phyloP scores from a whole-genome alignment of 1,140 invertebrate genomes.

The Palaemon carinicauda region DNA sequence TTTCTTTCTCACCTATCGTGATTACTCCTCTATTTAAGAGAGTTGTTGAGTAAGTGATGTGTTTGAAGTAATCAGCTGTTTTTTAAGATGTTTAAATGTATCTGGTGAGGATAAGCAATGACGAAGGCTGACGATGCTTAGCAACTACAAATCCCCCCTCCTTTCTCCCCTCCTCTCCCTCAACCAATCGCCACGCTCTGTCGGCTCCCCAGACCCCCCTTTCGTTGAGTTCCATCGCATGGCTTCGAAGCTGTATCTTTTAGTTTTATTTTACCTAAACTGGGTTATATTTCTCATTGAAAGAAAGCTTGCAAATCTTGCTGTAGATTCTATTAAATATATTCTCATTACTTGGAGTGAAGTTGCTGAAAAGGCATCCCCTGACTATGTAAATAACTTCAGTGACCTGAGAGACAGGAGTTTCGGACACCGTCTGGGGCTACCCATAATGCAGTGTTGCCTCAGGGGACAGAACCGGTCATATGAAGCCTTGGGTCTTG shows the following conservation, averaged over 20 bases:
- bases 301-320: too few relatives aligned
- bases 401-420: neutral
- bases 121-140: too few relatives aligned
- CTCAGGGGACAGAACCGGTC: slow-evolving; percentile 57
- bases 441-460: slow-evolving; percentile 57
- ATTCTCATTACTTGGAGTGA: neutral
- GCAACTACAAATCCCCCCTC: neutral
- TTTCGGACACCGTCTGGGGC: slow-evolving; percentile 41
- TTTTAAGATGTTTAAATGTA: too few relatives aligned
- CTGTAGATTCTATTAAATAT: too few relatives aligned
- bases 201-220: slow-evolving; percentile 47
- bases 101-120: too few relatives aligned
- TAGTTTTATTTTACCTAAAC: neutral
- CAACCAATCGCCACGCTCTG: slow-evolving; percentile 47
- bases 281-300: too few relatives aligned
- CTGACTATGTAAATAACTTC: neutral
- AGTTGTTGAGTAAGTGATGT: neutral
- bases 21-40: neutral
- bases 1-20: neutral
- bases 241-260: too few relatives aligned
- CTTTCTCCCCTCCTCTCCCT: slow-evolving; percentile 15
- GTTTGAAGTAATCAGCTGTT: too few relatives aligned
- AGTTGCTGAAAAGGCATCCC: neutral
- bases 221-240: slow-evolving; percentile 5
- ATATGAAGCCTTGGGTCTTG: slow-evolving; percentile 53